These are phyloP conservation scores for Metridium senile DNA, from an alignment of 92 coral and sea anemone genomes.

Conservation along the genomic window DNA sequence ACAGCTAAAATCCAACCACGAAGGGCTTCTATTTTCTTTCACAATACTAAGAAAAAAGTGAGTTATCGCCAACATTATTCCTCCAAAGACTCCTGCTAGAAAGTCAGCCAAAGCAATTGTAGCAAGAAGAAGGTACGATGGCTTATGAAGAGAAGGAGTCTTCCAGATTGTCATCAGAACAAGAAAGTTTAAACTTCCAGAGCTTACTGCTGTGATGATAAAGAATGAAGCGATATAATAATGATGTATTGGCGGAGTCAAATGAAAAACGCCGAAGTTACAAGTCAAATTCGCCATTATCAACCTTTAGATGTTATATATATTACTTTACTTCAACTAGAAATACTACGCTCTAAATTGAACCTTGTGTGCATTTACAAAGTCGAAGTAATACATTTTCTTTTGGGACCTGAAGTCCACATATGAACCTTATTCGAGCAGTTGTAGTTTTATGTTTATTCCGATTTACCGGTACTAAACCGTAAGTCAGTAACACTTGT, in stretches of 20 bases:
- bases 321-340: too few species aligned
- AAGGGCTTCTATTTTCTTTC: background rate
- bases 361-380: too few species aligned
- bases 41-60: background rate
- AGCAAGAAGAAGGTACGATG: constrained; percentile 10
- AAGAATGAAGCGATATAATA: background rate
- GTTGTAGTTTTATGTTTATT: too few species aligned
- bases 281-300: too few species aligned
- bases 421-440: too few species aligned
- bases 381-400: too few species aligned
- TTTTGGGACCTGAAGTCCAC: too few species aligned
- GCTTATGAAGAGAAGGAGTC: constrained; percentile 15
- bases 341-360: too few species aligned
- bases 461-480: too few species aligned
- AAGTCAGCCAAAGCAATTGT: constrained; percentile 15
- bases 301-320: too few species aligned
- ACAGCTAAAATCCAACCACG: background rate
- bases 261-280: background rate
- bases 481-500: too few species aligned
- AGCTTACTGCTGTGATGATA: background rate
- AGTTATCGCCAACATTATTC: background rate
- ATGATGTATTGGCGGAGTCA: background rate
- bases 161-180: constrained; percentile 9
- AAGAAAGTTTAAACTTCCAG: background rate
- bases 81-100: background rate